Evolutionary conservation across 2,888 invertebrate genomes (phyloP).

Genomic region (Gymnoscelis rufifasciata): DNA sequence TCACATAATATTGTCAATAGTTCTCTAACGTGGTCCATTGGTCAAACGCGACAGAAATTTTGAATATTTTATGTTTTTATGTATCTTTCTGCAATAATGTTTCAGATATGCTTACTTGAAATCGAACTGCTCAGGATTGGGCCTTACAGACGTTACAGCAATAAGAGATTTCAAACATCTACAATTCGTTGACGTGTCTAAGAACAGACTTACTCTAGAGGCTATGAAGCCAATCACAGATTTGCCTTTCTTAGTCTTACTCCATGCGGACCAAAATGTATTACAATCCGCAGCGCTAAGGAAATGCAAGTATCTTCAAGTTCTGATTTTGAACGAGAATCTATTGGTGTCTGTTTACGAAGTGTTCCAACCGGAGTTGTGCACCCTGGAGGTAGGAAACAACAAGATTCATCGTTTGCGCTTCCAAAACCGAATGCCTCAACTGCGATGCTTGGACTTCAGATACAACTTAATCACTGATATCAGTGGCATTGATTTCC

Average conservation of each 20-base stretch:
- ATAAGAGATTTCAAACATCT: conserved; percentile 75
- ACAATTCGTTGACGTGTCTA: conserved; percentile 78
- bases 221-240: conserved; percentile 67
- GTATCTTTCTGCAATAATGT: too few species aligned
- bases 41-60: too few species aligned
- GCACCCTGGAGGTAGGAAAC: conserved; percentile 76
- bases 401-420: conserved; percentile 58
- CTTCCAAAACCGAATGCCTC: conserved; percentile 50
- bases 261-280: conserved; percentile 79
- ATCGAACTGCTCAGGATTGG: conserved; percentile 67
- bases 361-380: conserved; percentile 75
- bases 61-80: too few species aligned
- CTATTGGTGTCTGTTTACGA: conserved; percentile 68
- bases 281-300: conserved; percentile 68
- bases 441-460: conserved; percentile 76
- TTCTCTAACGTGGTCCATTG: too few species aligned
- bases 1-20: too few species aligned
- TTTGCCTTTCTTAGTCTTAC: conserved; percentile 75
- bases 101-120: conserved; percentile 80
- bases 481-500: conserved; percentile 65
- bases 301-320: conserved; percentile 79
- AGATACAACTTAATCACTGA: conserved; percentile 71
- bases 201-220: conserved; percentile 69
- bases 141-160: conserved; percentile 72
- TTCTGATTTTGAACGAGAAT: conserved; percentile 77